These are phyloP conservation scores for Sparus aurata DNA, from an alignment of 2,797 vertebrate genomes.

Conservation along the genomic window DNA sequence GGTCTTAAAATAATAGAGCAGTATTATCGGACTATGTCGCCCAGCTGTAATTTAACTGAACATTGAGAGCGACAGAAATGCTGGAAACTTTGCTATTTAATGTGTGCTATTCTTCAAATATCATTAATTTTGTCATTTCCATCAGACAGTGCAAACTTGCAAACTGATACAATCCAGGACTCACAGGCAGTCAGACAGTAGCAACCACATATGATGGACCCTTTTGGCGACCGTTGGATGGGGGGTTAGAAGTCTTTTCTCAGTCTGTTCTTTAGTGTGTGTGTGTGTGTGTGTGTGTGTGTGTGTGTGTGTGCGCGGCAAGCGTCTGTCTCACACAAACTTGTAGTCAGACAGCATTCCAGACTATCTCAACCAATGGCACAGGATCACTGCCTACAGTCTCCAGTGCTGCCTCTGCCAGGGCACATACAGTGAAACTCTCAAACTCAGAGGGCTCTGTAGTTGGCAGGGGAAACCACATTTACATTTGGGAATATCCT, in stretches of 20 bases:
- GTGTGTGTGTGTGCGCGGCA: slow-evolving; percentile 9
- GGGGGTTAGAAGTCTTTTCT: slow-evolving; percentile 33
- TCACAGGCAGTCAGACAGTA: not conserved
- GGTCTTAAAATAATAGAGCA: no score
- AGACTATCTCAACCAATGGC: slow-evolving; percentile 67
- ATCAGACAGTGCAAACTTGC: not conserved
- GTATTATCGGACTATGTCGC: no score
- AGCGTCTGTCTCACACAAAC: slow-evolving; percentile 71
- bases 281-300: slow-evolving; percentile 26
- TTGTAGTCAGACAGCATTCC: slow-evolving; percentile 81
- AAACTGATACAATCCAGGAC: not conserved
- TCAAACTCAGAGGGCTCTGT: slow-evolving; percentile 16
- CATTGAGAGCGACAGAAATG: not conserved
- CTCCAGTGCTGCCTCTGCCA: slow-evolving; percentile 46
- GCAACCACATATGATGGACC: slow-evolving; percentile 29
- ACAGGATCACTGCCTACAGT: slow-evolving; percentile 57
- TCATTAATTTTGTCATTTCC: not conserved
- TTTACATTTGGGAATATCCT: slow-evolving; percentile 59
- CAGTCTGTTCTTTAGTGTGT: slow-evolving; percentile 3
- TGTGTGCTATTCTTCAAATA: not conserved
- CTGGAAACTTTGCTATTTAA: not conserved
- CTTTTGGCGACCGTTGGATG: slow-evolving; percentile 36
- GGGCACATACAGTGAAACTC: slow-evolving; percentile 15
- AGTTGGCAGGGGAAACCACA: slow-evolving; percentile 18
- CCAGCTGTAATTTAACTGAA: not conserved